These are phyloP conservation scores for Pseudomugil tenellus DNA, from an alignment of 2,797 vertebrate genomes.

Conservation along the genomic window DNA sequence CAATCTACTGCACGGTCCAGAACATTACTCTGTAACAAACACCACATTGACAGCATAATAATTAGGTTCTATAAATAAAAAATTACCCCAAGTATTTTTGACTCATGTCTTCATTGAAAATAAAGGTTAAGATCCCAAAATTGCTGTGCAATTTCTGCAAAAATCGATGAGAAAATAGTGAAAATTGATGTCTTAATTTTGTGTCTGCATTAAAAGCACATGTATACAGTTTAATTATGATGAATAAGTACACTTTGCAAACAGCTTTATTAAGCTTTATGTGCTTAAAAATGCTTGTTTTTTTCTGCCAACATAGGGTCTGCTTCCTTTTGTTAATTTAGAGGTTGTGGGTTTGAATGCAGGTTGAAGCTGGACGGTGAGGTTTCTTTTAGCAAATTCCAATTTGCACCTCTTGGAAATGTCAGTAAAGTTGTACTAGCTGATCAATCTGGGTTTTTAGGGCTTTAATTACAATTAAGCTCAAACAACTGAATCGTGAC, in stretches of 20 bases:
- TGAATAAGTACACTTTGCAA: neutral
- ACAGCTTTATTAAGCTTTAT: too few relatives aligned
- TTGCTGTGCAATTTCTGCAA: neutral
- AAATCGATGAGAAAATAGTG: neutral
- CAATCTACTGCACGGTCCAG: conserved; percentile 97
- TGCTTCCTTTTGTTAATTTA: neutral
- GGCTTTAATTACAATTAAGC: too few relatives aligned
- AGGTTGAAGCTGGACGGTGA: neutral
- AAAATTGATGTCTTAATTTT: neutral
- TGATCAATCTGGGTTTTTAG: neutral
- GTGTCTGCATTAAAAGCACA: neutral
- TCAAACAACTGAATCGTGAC: too few relatives aligned
- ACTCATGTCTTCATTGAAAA: neutral
- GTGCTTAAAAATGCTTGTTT: too few relatives aligned
- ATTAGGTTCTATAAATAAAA: too few relatives aligned
- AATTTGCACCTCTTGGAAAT: neutral
- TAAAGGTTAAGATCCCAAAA: neutral
- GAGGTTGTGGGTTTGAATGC: neutral
- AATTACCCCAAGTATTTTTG: neutral
- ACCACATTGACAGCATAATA: neutral
- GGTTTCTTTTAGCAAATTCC: neutral
- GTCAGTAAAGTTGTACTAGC: neutral
- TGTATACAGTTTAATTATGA: neutral
- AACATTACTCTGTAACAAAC: conserved; percentile 87
- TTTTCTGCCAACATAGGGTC: neutral